phyloP scores from a whole-genome alignment of 1,140 invertebrate species.

The Cotesia glomerata region DNA sequence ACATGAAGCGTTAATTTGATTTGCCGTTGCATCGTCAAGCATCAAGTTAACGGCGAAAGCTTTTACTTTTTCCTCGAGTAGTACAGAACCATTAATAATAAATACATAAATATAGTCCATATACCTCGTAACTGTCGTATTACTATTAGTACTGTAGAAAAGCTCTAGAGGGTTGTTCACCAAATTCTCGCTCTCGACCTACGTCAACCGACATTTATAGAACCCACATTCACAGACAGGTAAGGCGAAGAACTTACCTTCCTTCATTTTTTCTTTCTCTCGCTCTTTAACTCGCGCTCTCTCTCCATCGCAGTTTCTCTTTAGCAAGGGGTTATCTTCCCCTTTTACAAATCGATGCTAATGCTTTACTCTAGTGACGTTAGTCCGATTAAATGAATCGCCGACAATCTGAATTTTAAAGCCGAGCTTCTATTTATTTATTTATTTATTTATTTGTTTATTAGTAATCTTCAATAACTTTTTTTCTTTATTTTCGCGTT shows the following conservation, averaged over 20 bases:
- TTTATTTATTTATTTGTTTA: not conserved
- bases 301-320: not conserved
- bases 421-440: slow-evolving; percentile 6
- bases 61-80: not conserved
- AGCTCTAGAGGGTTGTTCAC: not conserved
- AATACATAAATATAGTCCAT: not conserved
- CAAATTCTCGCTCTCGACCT: not conserved
- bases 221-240: not conserved
- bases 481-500: no score
- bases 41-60: not conserved
- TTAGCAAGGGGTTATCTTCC: slow-evolving; percentile 22
- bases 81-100: no score
- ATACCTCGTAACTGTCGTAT: not conserved
- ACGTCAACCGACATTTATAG: slow-evolving; percentile 3
- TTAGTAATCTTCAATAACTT: no score
- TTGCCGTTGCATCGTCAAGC: slow-evolving; percentile 5
- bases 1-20: slow-evolving; percentile 31
- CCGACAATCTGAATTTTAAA: slow-evolving; percentile 36
- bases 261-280: no score
- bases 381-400: slow-evolving; percentile 37
- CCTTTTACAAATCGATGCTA: slow-evolving; percentile 27
- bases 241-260: no score
- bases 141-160: not conserved
- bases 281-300: not conserved
- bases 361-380: slow-evolving; percentile 24